These are phyloP conservation scores for Gobiocypris rarus DNA, from an alignment of 2,113 vertebrate genomes.

Conservation along the genomic window DNA sequence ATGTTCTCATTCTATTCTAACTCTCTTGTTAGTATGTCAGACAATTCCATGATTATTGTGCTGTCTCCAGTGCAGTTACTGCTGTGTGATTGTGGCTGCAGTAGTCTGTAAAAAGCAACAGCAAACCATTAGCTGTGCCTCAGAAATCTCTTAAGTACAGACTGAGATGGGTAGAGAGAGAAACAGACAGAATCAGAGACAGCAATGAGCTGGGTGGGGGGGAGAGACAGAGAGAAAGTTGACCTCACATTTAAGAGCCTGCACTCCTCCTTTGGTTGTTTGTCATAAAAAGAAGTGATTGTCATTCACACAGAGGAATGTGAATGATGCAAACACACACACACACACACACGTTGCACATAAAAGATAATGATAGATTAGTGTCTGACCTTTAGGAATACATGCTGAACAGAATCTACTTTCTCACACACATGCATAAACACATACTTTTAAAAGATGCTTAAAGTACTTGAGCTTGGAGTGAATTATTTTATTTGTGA, in stretches of 20 bases:
- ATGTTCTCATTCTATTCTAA: neutral
- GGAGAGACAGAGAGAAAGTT: constrained; percentile 12
- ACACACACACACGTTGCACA: neutral
- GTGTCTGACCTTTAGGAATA: constrained; percentile 8
- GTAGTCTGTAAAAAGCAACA: constrained; percentile 40
- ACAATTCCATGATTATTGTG: constrained; percentile 5
- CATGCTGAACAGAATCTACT: neutral
- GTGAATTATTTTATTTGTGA: no score
- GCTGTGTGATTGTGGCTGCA: constrained; percentile 39
- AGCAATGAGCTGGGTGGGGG: neutral
- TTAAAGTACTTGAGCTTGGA: no score
- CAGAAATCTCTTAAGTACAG: constrained; percentile 35
- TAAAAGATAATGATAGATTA: constrained; percentile 25
- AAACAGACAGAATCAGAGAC: constrained; percentile 4
- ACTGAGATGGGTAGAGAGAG: neutral
- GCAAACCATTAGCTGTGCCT: constrained; percentile 35
- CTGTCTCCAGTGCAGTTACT: constrained; percentile 35
- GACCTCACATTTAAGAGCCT: neutral
- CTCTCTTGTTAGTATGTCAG: neutral
- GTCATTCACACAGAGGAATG: constrained; percentile 35
- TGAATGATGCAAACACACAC: constrained; percentile 14
- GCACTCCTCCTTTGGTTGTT: constrained; percentile 16
- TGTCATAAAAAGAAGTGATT: constrained; percentile 30
- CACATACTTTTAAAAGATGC: neutral
- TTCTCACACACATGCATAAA: neutral